Percentiles rank a stretch among this genome's conserved stretches.
phyloP scores from a whole-genome alignment of 2,113 vertebrate species.

The Cyprinodon variegatus region DNA sequence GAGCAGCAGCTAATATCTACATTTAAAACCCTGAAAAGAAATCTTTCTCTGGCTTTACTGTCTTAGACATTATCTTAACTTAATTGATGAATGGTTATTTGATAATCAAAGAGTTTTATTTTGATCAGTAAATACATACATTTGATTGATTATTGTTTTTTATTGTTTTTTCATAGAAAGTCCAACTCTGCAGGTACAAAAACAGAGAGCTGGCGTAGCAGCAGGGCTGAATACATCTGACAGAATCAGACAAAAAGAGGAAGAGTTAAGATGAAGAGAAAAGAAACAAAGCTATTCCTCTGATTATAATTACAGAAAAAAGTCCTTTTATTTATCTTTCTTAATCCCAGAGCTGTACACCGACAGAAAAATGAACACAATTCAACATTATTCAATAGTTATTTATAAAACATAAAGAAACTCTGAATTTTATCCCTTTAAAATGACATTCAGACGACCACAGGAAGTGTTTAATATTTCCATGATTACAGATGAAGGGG shows the following conservation, averaged over 20 bases:
- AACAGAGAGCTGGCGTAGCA: constrained; percentile 66
- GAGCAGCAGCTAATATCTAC: too few species aligned
- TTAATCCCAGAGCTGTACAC: constrained; percentile 65
- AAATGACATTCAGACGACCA: constrained; percentile 19
- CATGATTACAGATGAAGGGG: neutral
- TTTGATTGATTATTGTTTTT: constrained; percentile 48
- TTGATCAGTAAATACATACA: neutral
- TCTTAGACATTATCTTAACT: too few species aligned
- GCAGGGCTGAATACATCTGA: constrained; percentile 54
- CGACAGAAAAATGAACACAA: constrained; percentile 23
- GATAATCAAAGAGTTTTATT: neutral
- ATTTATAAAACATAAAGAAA: constrained; percentile 47
- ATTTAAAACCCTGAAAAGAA: too few species aligned
- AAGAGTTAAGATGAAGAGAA: constrained; percentile 26
- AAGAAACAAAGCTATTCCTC: constrained; percentile 27
- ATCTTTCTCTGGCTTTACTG: too few species aligned
- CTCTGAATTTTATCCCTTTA: constrained; percentile 41
- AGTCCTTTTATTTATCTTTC: constrained; percentile 52
- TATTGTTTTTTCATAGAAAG: constrained; percentile 73
- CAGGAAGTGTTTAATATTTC: constrained; percentile 6
- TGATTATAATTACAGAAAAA: constrained; percentile 47
- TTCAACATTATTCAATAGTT: constrained; percentile 38
- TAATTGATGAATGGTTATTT: too few species aligned
- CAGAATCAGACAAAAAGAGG: neutral
- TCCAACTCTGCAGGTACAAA: constrained; percentile 68